Conservation (phyloP, 2,888 invertebrate species). For the Cheiracanthium punctorium region DNA sequence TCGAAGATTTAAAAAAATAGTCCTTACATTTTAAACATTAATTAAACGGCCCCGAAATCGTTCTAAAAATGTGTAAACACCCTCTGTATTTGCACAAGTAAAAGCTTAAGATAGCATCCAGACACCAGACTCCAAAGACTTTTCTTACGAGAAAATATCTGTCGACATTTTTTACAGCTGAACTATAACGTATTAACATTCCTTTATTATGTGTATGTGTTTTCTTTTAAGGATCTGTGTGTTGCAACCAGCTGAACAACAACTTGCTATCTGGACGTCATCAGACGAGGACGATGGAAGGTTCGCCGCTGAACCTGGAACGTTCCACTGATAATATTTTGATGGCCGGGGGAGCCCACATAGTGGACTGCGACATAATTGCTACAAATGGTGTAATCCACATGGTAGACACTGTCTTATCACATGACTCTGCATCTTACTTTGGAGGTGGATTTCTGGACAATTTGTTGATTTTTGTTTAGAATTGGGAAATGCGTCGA, state of each 20-base stretch:
- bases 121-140: too few species aligned
- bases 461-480: neutral
- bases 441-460: neutral
- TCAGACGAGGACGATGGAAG: conserved; percentile 75
- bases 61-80: too few species aligned
- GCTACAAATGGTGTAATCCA: conserved; percentile 76
- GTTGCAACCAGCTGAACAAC: conserved; percentile 75
- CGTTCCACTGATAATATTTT: conserved; percentile 74
- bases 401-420: conserved; percentile 74
- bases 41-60: too few species aligned
- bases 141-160: too few species aligned
- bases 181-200: too few species aligned
- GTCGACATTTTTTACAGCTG: too few species aligned
- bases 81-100: too few species aligned
- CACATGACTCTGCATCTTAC: neutral
- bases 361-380: conserved; percentile 75
- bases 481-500: too few species aligned
- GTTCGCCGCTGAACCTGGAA: conserved; percentile 74
- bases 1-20: too few species aligned
- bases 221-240: conserved; percentile 70
- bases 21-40: too few species aligned
- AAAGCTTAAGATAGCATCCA: too few species aligned
- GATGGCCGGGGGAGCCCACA: conserved; percentile 75
- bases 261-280: conserved; percentile 75
- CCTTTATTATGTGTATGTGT: too few species aligned